These are phyloP conservation scores for Lasaia peninsularis DNA, from an alignment of 1,140 invertebrate genomes.

Conservation along the genomic window DNA sequence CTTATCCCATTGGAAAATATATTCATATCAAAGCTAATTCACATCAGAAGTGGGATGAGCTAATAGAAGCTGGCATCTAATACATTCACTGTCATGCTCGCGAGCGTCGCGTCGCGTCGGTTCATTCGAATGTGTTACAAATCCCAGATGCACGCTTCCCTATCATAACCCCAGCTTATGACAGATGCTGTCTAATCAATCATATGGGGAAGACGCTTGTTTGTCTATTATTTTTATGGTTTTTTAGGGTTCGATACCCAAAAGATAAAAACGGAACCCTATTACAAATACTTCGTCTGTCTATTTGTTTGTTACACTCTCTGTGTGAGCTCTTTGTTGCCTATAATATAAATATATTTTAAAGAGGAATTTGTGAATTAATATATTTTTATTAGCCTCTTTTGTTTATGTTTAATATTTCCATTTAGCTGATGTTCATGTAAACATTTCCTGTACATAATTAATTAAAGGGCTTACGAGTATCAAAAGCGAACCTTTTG, in stretches of 20 bases:
- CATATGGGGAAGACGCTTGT: neutral
- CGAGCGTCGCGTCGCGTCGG: neutral
- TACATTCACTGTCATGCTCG: conserved; percentile 7
- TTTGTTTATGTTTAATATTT: too few species aligned
- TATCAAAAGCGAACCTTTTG: neutral
- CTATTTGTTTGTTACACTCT: too few species aligned
- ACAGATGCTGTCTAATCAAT: neutral
- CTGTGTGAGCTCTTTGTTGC: too few species aligned
- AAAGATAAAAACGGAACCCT: too few species aligned
- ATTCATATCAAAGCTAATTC: neutral
- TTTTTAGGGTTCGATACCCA: too few species aligned
- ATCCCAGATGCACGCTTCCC: neutral
- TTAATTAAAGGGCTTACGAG: neutral
- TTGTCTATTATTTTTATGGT: too few species aligned
- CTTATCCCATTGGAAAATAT: too few species aligned
- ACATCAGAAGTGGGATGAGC: neutral
- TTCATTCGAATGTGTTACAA: conserved; percentile 6
- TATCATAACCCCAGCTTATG: neutral
- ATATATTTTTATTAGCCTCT: too few species aligned
- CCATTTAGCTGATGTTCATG: neutral
- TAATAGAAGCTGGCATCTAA: conserved; percentile 2
- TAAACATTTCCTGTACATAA: neutral
- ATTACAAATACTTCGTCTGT: too few species aligned
- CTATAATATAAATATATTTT: too few species aligned
- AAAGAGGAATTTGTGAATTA: too few species aligned